Conservation (phyloP, 2,113 vertebrate genomes). For the Bos javanicus region DNA sequence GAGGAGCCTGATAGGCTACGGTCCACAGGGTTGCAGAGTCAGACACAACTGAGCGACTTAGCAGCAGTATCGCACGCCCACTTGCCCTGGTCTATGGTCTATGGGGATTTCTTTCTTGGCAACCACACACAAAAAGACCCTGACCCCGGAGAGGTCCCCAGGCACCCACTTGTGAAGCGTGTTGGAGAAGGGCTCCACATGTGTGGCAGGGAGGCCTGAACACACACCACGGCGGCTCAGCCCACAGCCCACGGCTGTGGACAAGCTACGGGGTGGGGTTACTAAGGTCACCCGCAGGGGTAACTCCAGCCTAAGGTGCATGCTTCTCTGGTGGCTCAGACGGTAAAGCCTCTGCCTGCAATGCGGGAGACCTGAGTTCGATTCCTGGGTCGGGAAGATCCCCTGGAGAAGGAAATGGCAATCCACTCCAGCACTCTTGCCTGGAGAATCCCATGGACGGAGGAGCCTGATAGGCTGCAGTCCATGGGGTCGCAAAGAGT, state of each 20-base stretch:
- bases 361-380: no score
- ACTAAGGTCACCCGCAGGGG: background rate
- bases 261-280: accelerated
- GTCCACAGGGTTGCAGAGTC: background rate
- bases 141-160: background rate
- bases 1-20: background rate
- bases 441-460: no score
- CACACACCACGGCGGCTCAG: accelerated
- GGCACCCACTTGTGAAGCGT: background rate
- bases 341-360: no score
- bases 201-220: background rate
- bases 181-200: background rate
- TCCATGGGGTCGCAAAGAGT: no score
- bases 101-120: background rate
- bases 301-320: accelerated
- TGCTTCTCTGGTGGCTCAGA: no score
- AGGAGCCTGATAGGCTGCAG: no score
- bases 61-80: accelerated
- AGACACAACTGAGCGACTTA: accelerated
- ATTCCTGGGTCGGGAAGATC: no score
- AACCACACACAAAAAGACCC: background rate
- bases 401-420: no score
- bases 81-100: background rate
- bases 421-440: no score
- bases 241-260: accelerated